Conservation (phyloP, 2,888 invertebrate species). For the Archaeoteleia sp. region DNA sequence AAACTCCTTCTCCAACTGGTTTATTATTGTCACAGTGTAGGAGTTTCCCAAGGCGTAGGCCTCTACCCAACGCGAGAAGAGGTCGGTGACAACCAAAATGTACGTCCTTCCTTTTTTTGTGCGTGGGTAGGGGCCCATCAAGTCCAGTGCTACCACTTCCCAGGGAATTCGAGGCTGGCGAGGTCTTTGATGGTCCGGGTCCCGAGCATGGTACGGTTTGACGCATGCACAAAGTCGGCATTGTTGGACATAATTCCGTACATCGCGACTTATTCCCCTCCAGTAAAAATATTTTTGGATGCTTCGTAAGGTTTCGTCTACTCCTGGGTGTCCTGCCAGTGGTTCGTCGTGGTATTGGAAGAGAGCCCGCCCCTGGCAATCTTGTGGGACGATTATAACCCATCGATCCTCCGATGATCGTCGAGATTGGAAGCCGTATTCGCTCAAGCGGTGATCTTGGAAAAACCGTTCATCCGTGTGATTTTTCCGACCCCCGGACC, state of each 20-base stretch:
- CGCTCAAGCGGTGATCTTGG: not conserved
- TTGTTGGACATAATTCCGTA: constrained; percentile 26
- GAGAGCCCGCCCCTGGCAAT: not conserved
- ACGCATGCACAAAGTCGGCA: constrained; percentile 25
- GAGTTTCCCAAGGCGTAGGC: constrained; percentile 43
- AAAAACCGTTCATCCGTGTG: no score
- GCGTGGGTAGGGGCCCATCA: constrained; percentile 50
- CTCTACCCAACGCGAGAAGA: constrained; percentile 56
- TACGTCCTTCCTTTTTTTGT: constrained; percentile 26
- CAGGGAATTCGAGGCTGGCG: constrained; percentile 16
- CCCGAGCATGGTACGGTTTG: constrained; percentile 18
- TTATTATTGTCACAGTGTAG: constrained; percentile 12
- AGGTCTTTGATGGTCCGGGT: not conserved
- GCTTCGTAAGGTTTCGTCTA: constrained; percentile 46
- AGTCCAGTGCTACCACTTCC: constrained; percentile 31
- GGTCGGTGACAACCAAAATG: constrained; percentile 55
- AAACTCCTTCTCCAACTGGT: constrained; percentile 17
- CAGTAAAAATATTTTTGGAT: constrained; percentile 30
- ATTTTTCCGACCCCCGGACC: no score
- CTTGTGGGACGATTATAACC: constrained; percentile 9
- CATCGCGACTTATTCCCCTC: constrained; percentile 16
- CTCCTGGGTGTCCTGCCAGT: constrained; percentile 52
- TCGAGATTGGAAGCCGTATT: not conserved
- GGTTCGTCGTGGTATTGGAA: constrained; percentile 30
- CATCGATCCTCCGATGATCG: not conserved